Base-by-base conservation (phyloP, 2,888 invertebrate species). In the Drosophila macrothrix region DNA sequence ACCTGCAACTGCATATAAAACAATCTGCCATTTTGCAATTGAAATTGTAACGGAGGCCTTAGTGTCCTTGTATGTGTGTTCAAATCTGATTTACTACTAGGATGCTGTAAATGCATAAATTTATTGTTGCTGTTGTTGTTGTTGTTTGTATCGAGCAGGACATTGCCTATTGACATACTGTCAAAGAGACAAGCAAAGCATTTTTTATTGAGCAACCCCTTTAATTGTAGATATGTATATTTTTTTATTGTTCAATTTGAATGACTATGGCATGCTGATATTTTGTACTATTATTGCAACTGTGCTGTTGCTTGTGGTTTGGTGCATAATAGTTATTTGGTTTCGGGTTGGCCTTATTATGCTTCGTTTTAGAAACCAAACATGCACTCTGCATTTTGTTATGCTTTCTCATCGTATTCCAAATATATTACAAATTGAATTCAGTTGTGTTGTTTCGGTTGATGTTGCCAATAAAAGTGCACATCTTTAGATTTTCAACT, bases 81-180 rank as follows among this genome's bases (percentile, higher is more conserved):
- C 46, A 25, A 80, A 83, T 83, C 84, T 86, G 86, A 86, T 86
- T 84, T 82, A 84, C 76, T 67, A 76, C 78, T 74, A 86, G 73
- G 73, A 73, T 61, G 25, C 35, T 22, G 52, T 66, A 28, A 50
- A 50, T 28, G 49, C 43, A 49, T 53, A 67, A 77, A 73, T 77
- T 25, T 25, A 1, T 16, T 46, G 25, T 25, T 22, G n/a, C 16
- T n/a, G 39, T n/a, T 41, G n/a, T n/a, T 43, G 22, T 43, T 75
- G 52, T 68, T 31, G 31, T 62, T 67, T 74, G 73, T 70, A 82
- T 75, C 56, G 67, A 58, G 39, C 68, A 46, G 63, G 70, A 71
- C 73, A 67, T 67, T 58, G 65, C 63, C 46, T 16, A 46, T 46
- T 46, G 46, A 46, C 46, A 46, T 46, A 25, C 46, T 46, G 46